Evolutionary conservation across 2,888 invertebrate species (phyloP).

Genomic region (Ellobium chinense): DNA sequence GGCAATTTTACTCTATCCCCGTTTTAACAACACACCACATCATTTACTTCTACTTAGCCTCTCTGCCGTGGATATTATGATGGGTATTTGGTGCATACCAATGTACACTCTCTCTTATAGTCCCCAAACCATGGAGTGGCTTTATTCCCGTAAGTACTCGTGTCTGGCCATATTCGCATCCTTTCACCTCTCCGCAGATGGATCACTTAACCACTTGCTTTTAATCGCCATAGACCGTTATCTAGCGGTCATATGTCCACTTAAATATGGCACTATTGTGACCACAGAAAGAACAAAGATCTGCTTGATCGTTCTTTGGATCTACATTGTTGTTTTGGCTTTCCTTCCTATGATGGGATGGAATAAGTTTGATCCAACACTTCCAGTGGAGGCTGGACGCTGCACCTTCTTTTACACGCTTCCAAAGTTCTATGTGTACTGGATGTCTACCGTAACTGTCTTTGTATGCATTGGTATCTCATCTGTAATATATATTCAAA

Average conservation of each 20-base stretch:
- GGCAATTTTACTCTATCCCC: neutral
- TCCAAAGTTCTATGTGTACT: neutral
- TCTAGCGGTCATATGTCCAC: neutral
- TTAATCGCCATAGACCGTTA: slow-evolving; percentile 6
- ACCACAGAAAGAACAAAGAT: neutral
- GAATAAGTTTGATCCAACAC: neutral
- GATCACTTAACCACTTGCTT: neutral
- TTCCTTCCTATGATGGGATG: slow-evolving; percentile 18
- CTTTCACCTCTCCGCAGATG: neutral
- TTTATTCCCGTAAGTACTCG: neutral
- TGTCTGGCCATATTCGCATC: neutral
- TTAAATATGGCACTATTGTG: neutral
- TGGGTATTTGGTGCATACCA: neutral
- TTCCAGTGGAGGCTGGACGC: neutral
- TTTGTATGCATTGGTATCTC: neutral
- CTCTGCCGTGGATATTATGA: neutral
- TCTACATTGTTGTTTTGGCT: neutral
- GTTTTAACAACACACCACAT: neutral
- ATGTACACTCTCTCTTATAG: neutral
- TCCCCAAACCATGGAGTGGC: neutral
- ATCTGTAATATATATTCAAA: neutral
- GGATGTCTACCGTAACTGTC: neutral
- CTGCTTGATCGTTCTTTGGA: neutral
- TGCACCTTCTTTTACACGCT: neutral
- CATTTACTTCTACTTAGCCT: neutral